Percentiles rank a stretch among this genome's conserved stretches.
Conservation (phyloP, 1,140 invertebrate species). For the Agrypnia vestita region DNA sequence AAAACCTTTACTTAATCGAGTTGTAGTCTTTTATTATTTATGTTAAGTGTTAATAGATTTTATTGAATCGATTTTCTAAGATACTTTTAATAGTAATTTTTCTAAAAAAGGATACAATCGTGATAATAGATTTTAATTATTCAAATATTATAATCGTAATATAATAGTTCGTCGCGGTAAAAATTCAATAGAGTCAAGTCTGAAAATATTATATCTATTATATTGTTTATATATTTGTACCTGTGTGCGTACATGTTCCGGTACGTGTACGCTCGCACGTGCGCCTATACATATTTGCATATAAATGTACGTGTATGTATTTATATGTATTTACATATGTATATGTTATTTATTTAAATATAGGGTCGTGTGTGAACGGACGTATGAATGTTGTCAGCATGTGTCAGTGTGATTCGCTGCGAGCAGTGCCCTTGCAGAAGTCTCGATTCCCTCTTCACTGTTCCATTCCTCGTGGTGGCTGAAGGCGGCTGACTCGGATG, state of each 20-base stretch:
- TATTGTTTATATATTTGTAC: conserved; percentile 49
- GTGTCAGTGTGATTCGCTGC: conserved; percentile 45
- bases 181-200: conserved; percentile 61
- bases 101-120: conserved; percentile 61
- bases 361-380: conserved; percentile 42
- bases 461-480: conserved; percentile 54
- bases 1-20: conserved; percentile 56
- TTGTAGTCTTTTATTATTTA: conserved; percentile 60
- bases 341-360: conserved; percentile 58
- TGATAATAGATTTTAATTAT: conserved; percentile 62
- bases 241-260: conserved; percentile 26
- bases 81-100: conserved; percentile 62
- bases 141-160: conserved; percentile 61
- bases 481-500: no score
- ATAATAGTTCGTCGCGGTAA: conserved; percentile 61
- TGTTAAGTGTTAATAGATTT: conserved; percentile 62
- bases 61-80: conserved; percentile 62
- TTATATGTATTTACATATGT: conserved; percentile 54
- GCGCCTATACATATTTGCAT: conserved; percentile 39
- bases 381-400: conserved; percentile 5
- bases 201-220: conserved; percentile 56
- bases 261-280: conserved; percentile 22
- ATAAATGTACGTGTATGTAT: conserved; percentile 43
- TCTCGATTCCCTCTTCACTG: conserved; percentile 57
- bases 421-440: conserved; percentile 58